Base-by-base conservation (phyloP, 2,113 vertebrate genomes). In the Arenaria interpres region DNA sequence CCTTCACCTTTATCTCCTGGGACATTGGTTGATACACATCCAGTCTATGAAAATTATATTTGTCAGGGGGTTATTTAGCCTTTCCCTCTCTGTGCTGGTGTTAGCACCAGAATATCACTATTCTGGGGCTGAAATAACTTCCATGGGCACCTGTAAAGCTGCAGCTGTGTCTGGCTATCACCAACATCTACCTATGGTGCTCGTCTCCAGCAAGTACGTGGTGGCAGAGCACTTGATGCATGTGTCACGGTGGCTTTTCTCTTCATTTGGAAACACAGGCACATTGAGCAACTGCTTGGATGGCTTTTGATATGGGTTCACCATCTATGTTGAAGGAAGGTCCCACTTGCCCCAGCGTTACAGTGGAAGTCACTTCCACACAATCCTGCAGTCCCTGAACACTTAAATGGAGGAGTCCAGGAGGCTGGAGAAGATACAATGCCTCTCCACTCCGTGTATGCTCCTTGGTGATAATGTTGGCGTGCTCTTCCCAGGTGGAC, bases 391-490 rank as follows among this genome's bases (percentile, higher is more conserved):
- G 24, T 35, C 13, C 33, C 32, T 43, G 19, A 19, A 21, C 28
- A n/a, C 51, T 35, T 14, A 56, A 57, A 7, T 2, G 7, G 6
- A 71, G 32, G 12, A 63, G 5, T 32, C 18, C 28, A 69, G 50
- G 22, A 32, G 14, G 5, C 30, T 63, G 67, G 32, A 57, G 16
- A 57, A 19, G 43, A 51, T 53, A 51, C 27, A 63, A 4, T 32
- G 25, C 18, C 32, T 43, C 48, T 63, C 28, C 0, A 0, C 25
- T 32, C n/a, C 1, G 0, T n/a, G 39, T 30, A 6, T 46, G 63
- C 16, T 63, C 9, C 41, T 23, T 8, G 30, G 17, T 71, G 30
- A 35, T 22, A 35, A n/a, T 1, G 10, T 12, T 32, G 20, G 17
- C 1, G 2, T 56, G 48, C 35, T 71, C 13, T 69, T 83, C 10